Base-by-base conservation (phyloP, 2,113 vertebrate species). In the Acrocephalus arundinaceus region DNA sequence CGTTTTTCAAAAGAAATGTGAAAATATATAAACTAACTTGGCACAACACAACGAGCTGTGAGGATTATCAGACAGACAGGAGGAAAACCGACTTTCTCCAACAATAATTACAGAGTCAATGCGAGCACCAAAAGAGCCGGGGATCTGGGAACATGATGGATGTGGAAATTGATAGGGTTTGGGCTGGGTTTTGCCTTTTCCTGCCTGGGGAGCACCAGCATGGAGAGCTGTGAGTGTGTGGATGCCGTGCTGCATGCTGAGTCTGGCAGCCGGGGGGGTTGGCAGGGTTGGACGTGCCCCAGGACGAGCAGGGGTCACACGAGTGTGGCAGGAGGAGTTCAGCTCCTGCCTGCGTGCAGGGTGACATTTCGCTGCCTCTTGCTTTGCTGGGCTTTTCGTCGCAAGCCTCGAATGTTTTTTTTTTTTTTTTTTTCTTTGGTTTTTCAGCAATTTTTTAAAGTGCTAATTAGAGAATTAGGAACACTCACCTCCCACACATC, bases 391-490 rank as follows among this genome's bases (percentile, higher is more conserved):
- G 70, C 35, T 87, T 74, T 83, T 85, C 83, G 62, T 68, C 78
- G 33, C 22, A 30, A 89, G 49, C 24, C 31, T 35, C 14, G 48
- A 80, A 66, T 55, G 35, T 59, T 66, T 52, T 3, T 9, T 19
- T 19, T 59, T 52, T 27, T 23, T 43, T 33, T 35, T 58, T 71
- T 39, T 8, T 9, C 51, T 61, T 61, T 25, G 23, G 7, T 24
- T 71, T 87, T 80, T 48, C 12, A 5, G 45, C 49, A 88, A 7
- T 83, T 85, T 94, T 77, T 93, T 52, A 9, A 81, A 86, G 46
- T 8, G 48, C 54, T 87, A 95, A 95, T 95, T 95, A 91, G 88
- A 95, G 75, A 96, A 97, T 90, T 94, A 97, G 87, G 72, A 41
- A 52, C 85, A 24, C 80, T n/a, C 65, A 90, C 55, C 67, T 61